Base-by-base conservation (phyloP, 2,888 invertebrate species). In the Eristalis intricaria region DNA sequence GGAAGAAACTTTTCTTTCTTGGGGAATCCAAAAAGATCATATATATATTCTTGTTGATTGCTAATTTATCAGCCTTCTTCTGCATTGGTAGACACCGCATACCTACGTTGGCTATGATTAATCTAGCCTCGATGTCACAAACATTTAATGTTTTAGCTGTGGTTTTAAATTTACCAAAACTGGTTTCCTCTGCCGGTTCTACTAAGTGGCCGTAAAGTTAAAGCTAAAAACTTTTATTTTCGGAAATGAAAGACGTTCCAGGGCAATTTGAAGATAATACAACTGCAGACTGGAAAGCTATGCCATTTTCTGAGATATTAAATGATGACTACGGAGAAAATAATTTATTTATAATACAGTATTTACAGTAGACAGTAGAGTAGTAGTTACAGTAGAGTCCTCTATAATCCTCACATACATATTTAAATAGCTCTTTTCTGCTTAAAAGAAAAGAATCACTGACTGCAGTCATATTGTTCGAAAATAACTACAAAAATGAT, bases 401-500 rank as follows among this genome's bases (percentile, higher is more conserved):
- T 38, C 13, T 26, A 61, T 61, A 29, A 26, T 61, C 61, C 29
- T 61, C 15, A 32, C 10, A 32, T 7, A 7, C 8, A 10, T 10
- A 32, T 32, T 8, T 50, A 8, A 10, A 1, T 19, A 50, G 4
- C 43, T 64, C 32, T 32, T 74, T 32, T 74, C 74, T 29, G 29
- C 32, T 26, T 29, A 43, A n/a, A n/a, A 35, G 11, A 74, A 32
- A 64, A 66, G 15, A 75, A 60, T 40, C n/a, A 40, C 58, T 71
- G 35, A 56, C 76, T 68, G 71, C 66, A 73, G 56, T 70, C 63
- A 75, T 79, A 73, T 75, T 80, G 68, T 68, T 63, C 61, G 43
- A 84, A 75, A 75, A 84, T 75, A 84, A 61, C 80, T 80, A 66
- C 26, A 22, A 65, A 81, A 71, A 66, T 43, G 84, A 85, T 85